phyloP scores from a whole-genome alignment of 2,113 vertebrate genomes.

The Electrona antarctica region DNA sequence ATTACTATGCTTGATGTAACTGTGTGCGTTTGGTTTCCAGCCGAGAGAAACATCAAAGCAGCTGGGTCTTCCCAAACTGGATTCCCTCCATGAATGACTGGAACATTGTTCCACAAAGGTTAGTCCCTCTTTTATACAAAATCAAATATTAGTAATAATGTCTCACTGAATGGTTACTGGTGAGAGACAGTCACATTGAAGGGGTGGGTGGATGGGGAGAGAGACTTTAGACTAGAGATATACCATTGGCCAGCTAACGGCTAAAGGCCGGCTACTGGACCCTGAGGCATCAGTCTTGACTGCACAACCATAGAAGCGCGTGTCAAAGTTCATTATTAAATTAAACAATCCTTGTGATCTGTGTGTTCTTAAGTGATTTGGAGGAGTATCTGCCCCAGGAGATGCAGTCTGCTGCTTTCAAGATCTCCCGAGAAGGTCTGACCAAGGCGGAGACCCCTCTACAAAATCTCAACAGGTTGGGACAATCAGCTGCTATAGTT shows the following conservation, averaged over 20 bases:
- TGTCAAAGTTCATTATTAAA: not conserved
- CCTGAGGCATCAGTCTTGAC: no score
- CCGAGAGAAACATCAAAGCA: slow-evolving; percentile 81
- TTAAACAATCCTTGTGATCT: not conserved
- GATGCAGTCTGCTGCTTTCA: slow-evolving; percentile 84
- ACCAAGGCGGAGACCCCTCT: slow-evolving; percentile 72
- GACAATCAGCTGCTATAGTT: no score
- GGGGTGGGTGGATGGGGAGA: not conserved
- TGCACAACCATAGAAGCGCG: no score
- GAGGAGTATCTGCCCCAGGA: slow-evolving; percentile 86
- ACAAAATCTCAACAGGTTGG: slow-evolving; percentile 84
- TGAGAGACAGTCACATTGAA: not conserved
- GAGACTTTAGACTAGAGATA: not conserved
- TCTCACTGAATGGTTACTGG: not conserved
- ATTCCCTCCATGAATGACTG: slow-evolving; percentile 82
- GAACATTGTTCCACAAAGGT: slow-evolving; percentile 84
- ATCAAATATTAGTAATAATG: not conserved
- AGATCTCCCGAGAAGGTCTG: slow-evolving; percentile 82
- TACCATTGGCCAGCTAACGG: no score
- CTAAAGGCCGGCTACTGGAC: no score
- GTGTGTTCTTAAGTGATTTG: slow-evolving; percentile 77
- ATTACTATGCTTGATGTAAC: not conserved
- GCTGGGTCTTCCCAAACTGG: slow-evolving; percentile 91
- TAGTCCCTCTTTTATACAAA: not conserved
- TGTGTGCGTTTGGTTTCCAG: slow-evolving; percentile 63